Evolutionary conservation across 2,888 invertebrate genomes (phyloP).

Genomic region (Hirtodrosophila confusa): DNA sequence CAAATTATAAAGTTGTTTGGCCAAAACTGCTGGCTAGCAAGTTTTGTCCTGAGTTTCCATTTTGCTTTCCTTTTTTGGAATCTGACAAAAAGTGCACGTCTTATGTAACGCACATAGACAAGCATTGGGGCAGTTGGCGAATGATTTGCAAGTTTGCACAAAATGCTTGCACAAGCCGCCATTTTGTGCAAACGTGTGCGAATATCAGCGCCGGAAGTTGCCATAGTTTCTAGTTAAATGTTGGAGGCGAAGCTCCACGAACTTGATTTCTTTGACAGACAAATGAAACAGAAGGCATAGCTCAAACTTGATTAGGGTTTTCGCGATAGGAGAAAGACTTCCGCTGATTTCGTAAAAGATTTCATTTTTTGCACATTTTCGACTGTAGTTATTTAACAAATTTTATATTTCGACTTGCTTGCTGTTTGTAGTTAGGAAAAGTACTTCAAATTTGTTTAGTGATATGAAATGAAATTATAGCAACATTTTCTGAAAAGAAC

Average conservation of each 20-base stretch:
- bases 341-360: no score
- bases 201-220: conserved; percentile 31
- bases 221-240: conserved; percentile 22
- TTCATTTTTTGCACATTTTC: no score
- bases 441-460: no score
- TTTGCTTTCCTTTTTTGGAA: conserved; percentile 16
- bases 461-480: no score
- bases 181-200: conserved; percentile 71
- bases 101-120: conserved; percentile 74
- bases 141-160: conserved; percentile 79
- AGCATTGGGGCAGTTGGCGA: conserved; percentile 75
- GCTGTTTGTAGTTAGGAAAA: no score
- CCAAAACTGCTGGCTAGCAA: conserved; percentile 72
- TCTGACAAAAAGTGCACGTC: conserved; percentile 57
- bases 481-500: no score
- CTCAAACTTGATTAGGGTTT: no score
- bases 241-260: not conserved
- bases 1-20: conserved; percentile 78
- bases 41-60: conserved; percentile 54
- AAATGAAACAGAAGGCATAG: conserved; percentile 1
- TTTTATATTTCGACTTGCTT: no score
- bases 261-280: not conserved
- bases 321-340: no score
- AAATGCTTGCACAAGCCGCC: conserved; percentile 48
- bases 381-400: no score